Conservation (phyloP, 30 jellyfish, hydroid and myxozoan genomes). For the Turritopsis dohrnii region DNA sequence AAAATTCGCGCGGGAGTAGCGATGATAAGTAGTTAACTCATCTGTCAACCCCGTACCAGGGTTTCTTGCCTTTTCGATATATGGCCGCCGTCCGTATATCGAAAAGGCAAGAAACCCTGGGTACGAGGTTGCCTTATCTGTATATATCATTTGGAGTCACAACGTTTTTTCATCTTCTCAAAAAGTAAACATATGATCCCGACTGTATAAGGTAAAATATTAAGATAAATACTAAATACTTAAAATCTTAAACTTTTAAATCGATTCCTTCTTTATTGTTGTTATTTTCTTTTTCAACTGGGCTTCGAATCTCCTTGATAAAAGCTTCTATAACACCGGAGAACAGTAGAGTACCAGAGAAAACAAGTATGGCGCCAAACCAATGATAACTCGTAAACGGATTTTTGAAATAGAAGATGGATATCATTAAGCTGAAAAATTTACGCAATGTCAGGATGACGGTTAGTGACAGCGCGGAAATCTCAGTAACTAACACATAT, state of each 20-base stretch:
- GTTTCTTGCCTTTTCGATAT: background rate
- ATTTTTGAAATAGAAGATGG: conserved; percentile 66
- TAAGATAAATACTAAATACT: no score
- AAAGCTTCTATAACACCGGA: conserved; percentile 27
- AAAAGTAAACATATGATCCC: no score
- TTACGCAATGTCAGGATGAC: conserved; percentile 70
- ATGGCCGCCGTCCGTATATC: background rate
- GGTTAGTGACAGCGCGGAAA: conserved; percentile 71
- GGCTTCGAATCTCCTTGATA: background rate
- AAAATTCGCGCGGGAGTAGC: no score
- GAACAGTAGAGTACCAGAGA: conserved; percentile 66
- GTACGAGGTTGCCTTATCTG: no score
- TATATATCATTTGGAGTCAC: no score
- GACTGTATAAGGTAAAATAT: no score
- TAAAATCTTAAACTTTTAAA: no score
- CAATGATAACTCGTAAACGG: conserved; percentile 86
- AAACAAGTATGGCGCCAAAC: conserved; percentile 76
- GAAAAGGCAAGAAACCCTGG: no score
- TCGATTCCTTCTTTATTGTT: background rate
- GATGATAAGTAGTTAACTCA: no score
- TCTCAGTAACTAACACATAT: conserved; percentile 68
- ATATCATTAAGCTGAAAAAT: conserved; percentile 64
- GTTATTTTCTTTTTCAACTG: background rate
- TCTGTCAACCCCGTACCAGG: background rate
- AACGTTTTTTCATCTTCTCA: no score